Percentiles rank a stretch among this genome's conserved stretches.
phyloP scores from a whole-genome alignment of 2,797 vertebrate species.

The Heteromormyrus szaboi region DNA sequence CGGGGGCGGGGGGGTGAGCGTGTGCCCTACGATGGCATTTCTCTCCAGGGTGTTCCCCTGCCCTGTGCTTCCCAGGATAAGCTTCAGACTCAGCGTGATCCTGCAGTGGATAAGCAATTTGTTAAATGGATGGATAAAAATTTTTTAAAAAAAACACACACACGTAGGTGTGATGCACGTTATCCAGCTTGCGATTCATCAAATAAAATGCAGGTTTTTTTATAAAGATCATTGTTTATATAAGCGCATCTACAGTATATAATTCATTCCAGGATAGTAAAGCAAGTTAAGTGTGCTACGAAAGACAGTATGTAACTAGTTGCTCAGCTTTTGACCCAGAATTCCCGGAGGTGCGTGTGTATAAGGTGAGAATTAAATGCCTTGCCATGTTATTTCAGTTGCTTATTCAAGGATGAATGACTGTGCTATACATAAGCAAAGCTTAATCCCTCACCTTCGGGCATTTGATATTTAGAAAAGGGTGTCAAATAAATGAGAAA shows the following conservation, averaged over 20 bases:
- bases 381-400: background rate
- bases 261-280: background rate
- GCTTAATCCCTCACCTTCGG: background rate
- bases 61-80: background rate
- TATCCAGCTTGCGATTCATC: slow-evolving; percentile 1
- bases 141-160: background rate
- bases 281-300: background rate
- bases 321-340: background rate
- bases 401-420: background rate
- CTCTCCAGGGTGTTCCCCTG: background rate
- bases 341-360: background rate
- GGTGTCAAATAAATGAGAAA: background rate
- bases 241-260: background rate
- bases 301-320: background rate
- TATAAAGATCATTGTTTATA: slow-evolving; percentile 12
- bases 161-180: background rate
- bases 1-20: background rate
- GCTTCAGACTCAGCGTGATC: background rate
- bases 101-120: background rate
- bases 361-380: background rate
- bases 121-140: slow-evolving; percentile 11
- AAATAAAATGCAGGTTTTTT: slow-evolving; percentile 2
- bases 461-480: background rate
- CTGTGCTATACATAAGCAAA: background rate
- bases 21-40: background rate